phyloP scores from a whole-genome alignment of 1,140 invertebrate species.

The Calliphora vicina region DNA sequence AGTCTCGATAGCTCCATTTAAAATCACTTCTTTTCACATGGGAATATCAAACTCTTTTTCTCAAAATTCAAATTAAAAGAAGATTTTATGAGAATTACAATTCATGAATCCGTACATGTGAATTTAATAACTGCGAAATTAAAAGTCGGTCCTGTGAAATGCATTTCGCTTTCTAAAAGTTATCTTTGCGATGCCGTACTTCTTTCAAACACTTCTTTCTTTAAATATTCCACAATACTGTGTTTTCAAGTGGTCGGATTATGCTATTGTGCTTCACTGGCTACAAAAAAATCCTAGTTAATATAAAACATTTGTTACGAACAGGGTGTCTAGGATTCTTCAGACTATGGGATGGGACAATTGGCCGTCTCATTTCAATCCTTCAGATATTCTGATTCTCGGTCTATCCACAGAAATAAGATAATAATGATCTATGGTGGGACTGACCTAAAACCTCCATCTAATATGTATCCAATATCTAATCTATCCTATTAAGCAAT shows the following conservation, averaged over 20 bases:
- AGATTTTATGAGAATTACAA: too few relatives aligned
- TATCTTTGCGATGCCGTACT: slow-evolving; percentile 48
- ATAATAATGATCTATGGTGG: slow-evolving; percentile 50
- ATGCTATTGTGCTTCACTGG: slow-evolving; percentile 62
- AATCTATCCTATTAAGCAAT: background rate
- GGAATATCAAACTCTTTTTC: too few relatives aligned
- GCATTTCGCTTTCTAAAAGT: background rate
- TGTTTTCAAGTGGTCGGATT: slow-evolving; percentile 61
- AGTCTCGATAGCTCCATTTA: too few relatives aligned
- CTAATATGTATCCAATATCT: background rate
- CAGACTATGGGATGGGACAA: slow-evolving; percentile 36
- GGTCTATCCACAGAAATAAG: slow-evolving; percentile 43
- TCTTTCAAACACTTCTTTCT: slow-evolving; percentile 42
- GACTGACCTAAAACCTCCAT: slow-evolving; percentile 43
- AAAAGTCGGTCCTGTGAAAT: background rate
- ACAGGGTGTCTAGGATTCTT: slow-evolving; percentile 60
- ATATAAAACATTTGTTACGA: slow-evolving; percentile 59
- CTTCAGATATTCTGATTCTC: slow-evolving; percentile 62
- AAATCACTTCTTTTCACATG: too few relatives aligned
- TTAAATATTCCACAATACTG: slow-evolving; percentile 46
- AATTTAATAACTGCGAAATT: background rate
- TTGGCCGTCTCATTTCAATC: slow-evolving; percentile 63
- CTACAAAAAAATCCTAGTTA: slow-evolving; percentile 48
- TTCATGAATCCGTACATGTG: background rate
- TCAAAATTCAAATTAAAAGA: too few relatives aligned